Percentiles rank a stretch among this genome's conserved stretches.
Conservation (phyloP, 1,140 invertebrate species). For the Brachionus rubens region DNA sequence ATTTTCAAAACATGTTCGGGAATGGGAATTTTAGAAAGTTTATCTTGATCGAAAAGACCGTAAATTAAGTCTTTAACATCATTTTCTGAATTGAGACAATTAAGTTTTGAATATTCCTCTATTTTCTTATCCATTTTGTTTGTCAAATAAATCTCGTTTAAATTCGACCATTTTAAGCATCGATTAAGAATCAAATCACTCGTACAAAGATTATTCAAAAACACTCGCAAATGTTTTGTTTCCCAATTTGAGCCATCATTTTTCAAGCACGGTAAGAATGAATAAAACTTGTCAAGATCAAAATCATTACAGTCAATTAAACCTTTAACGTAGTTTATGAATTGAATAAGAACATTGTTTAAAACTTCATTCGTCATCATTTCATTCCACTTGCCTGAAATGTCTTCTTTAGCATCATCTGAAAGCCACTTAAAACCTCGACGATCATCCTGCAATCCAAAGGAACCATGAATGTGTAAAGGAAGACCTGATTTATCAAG, state of each 20-base stretch:
- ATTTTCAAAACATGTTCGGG: constrained; percentile 14
- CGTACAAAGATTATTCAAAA: constrained; percentile 4
- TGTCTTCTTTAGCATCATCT: constrained; percentile 28
- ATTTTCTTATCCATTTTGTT: constrained; percentile 21
- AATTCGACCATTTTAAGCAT: constrained; percentile 3
- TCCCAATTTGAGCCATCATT: constrained; percentile 5
- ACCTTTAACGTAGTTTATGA: constrained; percentile 43
- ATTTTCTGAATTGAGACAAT: background rate
- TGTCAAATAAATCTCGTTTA: constrained; percentile 17
- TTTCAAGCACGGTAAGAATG: background rate
- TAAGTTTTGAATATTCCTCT: background rate
- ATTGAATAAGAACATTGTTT: constrained; percentile 41
- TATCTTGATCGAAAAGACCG: background rate
- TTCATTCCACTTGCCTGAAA: constrained; percentile 35
- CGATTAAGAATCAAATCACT: background rate
- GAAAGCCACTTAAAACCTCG: constrained; percentile 51
- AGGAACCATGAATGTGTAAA: constrained; percentile 49
- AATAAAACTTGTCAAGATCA: constrained; percentile 18
- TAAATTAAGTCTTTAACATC: background rate
- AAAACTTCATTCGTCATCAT: constrained; percentile 47
- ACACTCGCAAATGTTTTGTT: constrained; percentile 8
- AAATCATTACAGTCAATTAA: constrained; percentile 9
- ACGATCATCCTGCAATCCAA: constrained; percentile 49
- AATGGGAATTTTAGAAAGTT: background rate
- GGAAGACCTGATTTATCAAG: constrained; percentile 47